These are phyloP conservation scores for Garra rufa DNA, from an alignment of 2,113 vertebrate genomes.

Conservation along the genomic window DNA sequence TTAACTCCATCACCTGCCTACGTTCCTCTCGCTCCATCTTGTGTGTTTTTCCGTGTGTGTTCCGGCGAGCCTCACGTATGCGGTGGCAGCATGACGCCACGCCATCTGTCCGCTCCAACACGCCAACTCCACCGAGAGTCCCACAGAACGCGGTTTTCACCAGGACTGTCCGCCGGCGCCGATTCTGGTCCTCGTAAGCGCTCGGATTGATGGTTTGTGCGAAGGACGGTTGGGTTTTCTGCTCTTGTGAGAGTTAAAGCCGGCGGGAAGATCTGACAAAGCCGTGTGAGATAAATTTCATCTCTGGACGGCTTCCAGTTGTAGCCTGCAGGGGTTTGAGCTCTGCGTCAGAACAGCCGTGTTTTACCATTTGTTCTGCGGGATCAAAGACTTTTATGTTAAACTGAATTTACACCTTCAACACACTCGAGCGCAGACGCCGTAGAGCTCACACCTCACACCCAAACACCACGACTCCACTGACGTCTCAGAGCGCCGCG, in stretches of 20 bases:
- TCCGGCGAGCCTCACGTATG: background rate
- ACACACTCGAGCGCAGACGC: too few relatives aligned
- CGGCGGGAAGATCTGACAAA: background rate
- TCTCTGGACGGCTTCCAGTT: slow-evolving; percentile 16
- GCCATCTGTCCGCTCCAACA: background rate
- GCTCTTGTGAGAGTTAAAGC: background rate
- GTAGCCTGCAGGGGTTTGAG: background rate
- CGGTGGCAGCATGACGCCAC: background rate
- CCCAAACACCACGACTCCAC: too few relatives aligned
- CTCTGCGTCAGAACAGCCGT: background rate
- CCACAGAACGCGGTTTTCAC: background rate
- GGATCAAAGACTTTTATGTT: too few relatives aligned
- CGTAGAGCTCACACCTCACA: too few relatives aligned
- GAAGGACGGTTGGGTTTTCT: background rate
- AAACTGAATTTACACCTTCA: background rate
- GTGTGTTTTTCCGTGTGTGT: background rate
- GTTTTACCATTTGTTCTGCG: background rate
- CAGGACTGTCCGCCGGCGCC: background rate
- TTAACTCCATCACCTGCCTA: background rate
- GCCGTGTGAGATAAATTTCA: background rate
- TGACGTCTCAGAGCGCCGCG: too few relatives aligned
- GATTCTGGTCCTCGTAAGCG: background rate
- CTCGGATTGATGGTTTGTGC: background rate
- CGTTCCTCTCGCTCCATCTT: background rate
- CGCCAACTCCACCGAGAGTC: background rate